A percentile compares a stretch with the other conserved stretches of the same genome.
Conservation (phyloP, 2,888 invertebrate species). For the Ecdyonurus torrentis region DNA sequence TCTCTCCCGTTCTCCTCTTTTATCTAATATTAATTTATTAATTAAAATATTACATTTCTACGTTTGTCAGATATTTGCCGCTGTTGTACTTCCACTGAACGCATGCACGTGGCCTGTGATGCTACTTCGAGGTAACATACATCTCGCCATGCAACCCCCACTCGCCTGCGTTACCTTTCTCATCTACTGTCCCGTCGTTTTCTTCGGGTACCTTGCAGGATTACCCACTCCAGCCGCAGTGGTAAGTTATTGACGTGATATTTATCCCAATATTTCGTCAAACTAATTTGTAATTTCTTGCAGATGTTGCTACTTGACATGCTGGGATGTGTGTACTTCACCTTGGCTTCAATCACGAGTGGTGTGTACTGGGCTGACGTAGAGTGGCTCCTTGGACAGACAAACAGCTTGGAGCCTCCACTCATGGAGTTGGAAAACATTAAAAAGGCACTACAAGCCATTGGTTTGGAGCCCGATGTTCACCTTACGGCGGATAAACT, state of each 20-base stretch:
- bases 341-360: constrained; percentile 1
- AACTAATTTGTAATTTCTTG: not conserved
- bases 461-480: constrained; percentile 2
- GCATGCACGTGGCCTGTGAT: constrained; percentile 5
- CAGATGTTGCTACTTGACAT: constrained; percentile 7
- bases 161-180: constrained; percentile 20
- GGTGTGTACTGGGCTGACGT: constrained; percentile 7
- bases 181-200: constrained; percentile 21
- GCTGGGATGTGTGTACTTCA: constrained; percentile 4
- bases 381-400: constrained; percentile 1
- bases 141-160: constrained; percentile 19
- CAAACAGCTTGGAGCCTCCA: not conserved
- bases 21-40: no score
- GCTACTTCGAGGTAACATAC: constrained; percentile 7
- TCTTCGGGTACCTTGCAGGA: constrained; percentile 20
- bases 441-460: constrained; percentile 2
- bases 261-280: not conserved
- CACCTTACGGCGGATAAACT: constrained; percentile 7
- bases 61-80: not conserved
- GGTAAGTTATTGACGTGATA: not conserved
- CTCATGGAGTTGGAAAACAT: not conserved
- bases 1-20: no score
- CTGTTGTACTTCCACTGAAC: constrained; percentile 4
- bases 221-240: constrained; percentile 18
- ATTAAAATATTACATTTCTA: no score